Evolutionary conservation across 1,140 invertebrate species (phyloP).

Genomic region (Drosophila baimaii): DNA sequence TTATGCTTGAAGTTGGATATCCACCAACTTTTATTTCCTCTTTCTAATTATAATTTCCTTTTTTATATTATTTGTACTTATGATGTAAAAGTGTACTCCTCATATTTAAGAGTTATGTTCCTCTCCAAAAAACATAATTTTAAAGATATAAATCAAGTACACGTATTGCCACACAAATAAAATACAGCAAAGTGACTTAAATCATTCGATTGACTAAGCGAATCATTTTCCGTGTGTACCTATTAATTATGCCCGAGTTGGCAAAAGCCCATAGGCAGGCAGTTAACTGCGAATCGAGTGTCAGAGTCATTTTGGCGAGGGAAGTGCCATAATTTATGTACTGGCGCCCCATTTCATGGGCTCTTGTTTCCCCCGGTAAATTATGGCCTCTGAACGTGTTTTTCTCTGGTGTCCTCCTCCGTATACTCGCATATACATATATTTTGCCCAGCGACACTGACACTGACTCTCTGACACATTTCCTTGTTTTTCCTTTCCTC

Average conservation of each 20-base stretch:
- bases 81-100: too few species aligned
- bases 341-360: conserved; percentile 62
- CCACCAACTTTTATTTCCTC: too few species aligned
- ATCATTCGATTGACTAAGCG: background rate
- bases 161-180: background rate
- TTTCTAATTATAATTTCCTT: too few species aligned
- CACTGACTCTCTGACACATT: conserved; percentile 59
- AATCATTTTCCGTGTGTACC: conserved; percentile 5
- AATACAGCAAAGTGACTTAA: too few species aligned
- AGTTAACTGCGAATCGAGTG: conserved; percentile 28
- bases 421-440: too few species aligned
- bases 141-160: too few species aligned
- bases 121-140: too few species aligned
- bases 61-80: too few species aligned
- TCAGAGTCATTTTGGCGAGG: conserved; percentile 26
- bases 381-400: conserved; percentile 57
- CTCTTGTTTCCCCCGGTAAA: conserved; percentile 50
- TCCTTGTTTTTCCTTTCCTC: background rate
- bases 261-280: conserved; percentile 14
- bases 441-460: conserved; percentile 7
- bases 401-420: conserved; percentile 39
- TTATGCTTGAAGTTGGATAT: too few species aligned
- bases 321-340: conserved; percentile 64
- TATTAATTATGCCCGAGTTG: conserved; percentile 23
- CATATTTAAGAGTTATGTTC: too few species aligned